phyloP scores from a whole-genome alignment of 2,888 invertebrate species.

The Rambutsinella grinnellia region DNA sequence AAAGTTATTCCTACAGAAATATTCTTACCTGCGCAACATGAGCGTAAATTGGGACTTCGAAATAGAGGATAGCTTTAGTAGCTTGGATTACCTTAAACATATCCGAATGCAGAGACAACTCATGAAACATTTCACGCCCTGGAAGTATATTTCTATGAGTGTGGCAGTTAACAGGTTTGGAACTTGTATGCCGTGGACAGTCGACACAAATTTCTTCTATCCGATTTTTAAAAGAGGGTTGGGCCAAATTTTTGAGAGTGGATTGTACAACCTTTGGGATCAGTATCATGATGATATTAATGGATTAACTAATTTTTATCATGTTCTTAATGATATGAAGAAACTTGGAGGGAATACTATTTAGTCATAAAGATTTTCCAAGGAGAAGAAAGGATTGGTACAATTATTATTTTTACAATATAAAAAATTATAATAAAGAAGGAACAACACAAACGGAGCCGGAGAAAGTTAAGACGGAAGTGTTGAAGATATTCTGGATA shows the following conservation, averaged over 20 bases:
- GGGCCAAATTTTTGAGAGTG: slow-evolving; percentile 28
- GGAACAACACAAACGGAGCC: neutral
- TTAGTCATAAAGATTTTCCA: neutral
- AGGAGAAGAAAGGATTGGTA: slow-evolving; percentile 3
- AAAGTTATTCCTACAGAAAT: slow-evolving; percentile 1
- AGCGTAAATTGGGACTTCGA: neutral
- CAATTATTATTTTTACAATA: slow-evolving; percentile 2
- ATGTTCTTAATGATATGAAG: neutral
- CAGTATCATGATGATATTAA: slow-evolving; percentile 30
- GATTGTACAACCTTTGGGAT: slow-evolving; percentile 34
- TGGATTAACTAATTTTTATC: slow-evolving; percentile 20
- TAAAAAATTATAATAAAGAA: neutral
- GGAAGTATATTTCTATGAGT: slow-evolving; percentile 16
- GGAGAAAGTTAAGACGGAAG: neutral
- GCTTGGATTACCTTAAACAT: slow-evolving; percentile 28
- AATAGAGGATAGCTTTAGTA: neutral
- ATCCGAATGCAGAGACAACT: slow-evolving; percentile 14
- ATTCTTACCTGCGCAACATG: slow-evolving; percentile 1
- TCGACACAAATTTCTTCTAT: slow-evolving; percentile 26
- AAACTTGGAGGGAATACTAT: neutral
- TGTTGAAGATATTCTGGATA: slow-evolving; percentile 16
- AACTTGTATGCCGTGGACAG: slow-evolving; percentile 30
- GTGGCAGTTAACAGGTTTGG: slow-evolving; percentile 5
- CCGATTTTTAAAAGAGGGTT: slow-evolving; percentile 15
- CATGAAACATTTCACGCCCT: slow-evolving; percentile 10